Evolutionary conservation across 2,888 invertebrate species (phyloP), one percentile per base, ranked within the genome.

Genomic region (Melanchra persicariae): DNA sequence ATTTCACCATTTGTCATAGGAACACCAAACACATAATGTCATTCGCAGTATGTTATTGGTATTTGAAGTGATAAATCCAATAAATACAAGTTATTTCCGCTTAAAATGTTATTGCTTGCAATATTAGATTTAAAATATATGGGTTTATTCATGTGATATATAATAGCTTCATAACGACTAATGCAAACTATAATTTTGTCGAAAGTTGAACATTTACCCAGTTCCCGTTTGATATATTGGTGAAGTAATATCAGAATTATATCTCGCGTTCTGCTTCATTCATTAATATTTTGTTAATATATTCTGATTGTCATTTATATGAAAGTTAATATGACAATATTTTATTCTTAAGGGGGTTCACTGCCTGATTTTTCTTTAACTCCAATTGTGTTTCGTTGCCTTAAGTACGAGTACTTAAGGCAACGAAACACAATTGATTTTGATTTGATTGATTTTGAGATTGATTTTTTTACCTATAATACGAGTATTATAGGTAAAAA

Each of bases 101-200:
- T 84, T 79, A 82, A 82, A 83, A 77, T 85, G 85, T 82, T 84
- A 85, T 82, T 83, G 79, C 82, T 82, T 76, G 71, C 74, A 72
- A 83, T 82, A 82, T 85, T 85, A 73, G 80, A 77, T 75, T 83
- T 85, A 61, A 85, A 85, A 85, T 77, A 69, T 77, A 82, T 83
- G 22, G 69, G 71, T 85, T 77, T 74, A 79, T 78, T 74, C 65
- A 73, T 75, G 52, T 81, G 70, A 79, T 85, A 86, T 85, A 85
- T 85, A 84, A 87, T 81, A 63, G 74, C 84, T 86, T 82, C 82
- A 81, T 81, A 85, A 78, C 74, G 57, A 71, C 84, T 84, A 85
- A 85, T 84, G 81, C 74, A 78, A 75, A 76, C 77, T 74, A 84
- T 87, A 84, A 84, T 79, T 84, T 82, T 77, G 74, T 81, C 65